Base-by-base conservation (phyloP, 1,140 invertebrate genomes). In the Choristoneura fumiferana region DNA sequence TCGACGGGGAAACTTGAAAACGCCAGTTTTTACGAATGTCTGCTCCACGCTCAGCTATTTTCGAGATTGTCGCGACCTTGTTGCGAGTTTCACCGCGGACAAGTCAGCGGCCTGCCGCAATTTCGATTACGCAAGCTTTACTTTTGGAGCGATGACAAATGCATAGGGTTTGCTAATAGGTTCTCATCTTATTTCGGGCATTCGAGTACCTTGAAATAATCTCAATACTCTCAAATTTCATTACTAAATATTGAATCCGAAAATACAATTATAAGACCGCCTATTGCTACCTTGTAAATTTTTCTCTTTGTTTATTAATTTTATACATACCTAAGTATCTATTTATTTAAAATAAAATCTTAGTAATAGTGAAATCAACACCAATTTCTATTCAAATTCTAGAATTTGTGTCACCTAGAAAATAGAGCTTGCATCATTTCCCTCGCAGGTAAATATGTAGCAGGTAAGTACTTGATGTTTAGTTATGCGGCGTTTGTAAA, bases 21-120 rank as follows among this genome's bases (percentile, higher is more conserved):
- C 67, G 73, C 54, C 54, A 73, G 73, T 82, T 89, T 89, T 82
- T 84, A 89, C 83, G 63, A 81, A 87, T 86, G 78, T 81, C 77
- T 77, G 71, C 82, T 84, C 69, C 76, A 66, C 73, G 72, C 69
- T 68, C 56, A 57, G 77, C 73, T 89, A 89, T 89, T 89, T 89
- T 82, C 60, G 73, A 76, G 60, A 76, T 78, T 63, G 64, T 65
- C 53, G 43, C 76, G 86, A 89, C 86, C 84, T 89, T 89, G 84
- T 69, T 71, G 67, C 60, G 49, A 71, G 60, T 72, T 75, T 66
- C 73, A 43, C 63, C 58, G 69, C 55, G 58, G 63, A 65, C 60
- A 66, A 66, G 70, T 76, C 68, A 76, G 63, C 72, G 71, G 71
- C 64, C 68, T 78, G 60, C 71, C 66, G 57, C 62, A 73, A 77